Conservation (phyloP, 2,888 invertebrate genomes). For the Salticus scenicus region DNA sequence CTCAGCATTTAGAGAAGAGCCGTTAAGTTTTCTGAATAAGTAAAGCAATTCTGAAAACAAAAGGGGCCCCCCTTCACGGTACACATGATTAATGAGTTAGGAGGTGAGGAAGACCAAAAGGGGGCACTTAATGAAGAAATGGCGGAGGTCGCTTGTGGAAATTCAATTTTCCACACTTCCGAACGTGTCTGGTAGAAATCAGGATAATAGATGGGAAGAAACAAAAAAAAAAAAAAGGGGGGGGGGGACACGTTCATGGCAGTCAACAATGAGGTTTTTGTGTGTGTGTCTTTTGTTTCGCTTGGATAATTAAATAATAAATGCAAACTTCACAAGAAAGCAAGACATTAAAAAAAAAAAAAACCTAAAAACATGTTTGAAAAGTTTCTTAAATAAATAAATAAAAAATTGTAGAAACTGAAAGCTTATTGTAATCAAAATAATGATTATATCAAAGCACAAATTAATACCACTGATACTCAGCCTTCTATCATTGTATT, state of each 20-base stretch:
- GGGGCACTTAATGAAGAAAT: conserved; percentile 42
- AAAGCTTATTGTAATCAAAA: too few relatives aligned
- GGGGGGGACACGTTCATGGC: not conserved
- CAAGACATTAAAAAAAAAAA: not conserved
- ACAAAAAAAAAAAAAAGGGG: too few relatives aligned
- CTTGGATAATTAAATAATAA: conserved; percentile 3
- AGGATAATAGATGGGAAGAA: conserved; percentile 21
- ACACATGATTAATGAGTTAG: conserved; percentile 38
- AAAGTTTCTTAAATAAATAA: too few relatives aligned
- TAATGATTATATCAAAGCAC: too few relatives aligned
- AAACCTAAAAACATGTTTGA: too few relatives aligned
- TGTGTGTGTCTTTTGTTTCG: conserved; percentile 1
- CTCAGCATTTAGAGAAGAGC: not conserved
- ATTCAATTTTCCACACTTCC: conserved; percentile 54
- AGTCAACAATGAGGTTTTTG: not conserved
- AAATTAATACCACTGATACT: too few relatives aligned
- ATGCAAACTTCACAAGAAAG: not conserved
- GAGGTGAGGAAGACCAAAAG: conserved; percentile 14
- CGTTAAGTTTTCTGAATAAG: conserved; percentile 4
- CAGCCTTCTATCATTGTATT: too few relatives aligned
- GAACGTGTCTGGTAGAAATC: conserved; percentile 22
- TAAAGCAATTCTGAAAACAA: conserved; percentile 1
- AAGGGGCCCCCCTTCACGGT: not conserved
- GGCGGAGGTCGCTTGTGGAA: conserved; percentile 19
- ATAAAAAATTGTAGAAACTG: too few relatives aligned